Evolutionary conservation across 2,888 invertebrate genomes (phyloP), one percentile per base, ranked within the genome.

Genomic region (Ephialtes manifestator): DNA sequence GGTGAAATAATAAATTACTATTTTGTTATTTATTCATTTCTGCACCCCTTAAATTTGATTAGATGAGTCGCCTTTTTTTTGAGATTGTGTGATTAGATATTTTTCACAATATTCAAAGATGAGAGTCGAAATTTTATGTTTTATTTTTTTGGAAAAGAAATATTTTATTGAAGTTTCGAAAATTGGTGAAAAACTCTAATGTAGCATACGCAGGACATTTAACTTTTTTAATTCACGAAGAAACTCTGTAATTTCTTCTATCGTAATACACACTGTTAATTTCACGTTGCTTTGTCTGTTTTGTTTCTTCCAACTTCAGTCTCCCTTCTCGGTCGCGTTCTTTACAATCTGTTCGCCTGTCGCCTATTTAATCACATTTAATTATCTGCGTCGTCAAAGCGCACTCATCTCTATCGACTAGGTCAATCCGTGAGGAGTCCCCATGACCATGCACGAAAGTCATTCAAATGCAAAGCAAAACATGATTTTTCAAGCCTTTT

Each of bases 271-370:
- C 71, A 46, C 71, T 76, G 67, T 39, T 58, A 72, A 71, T 80
- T 84, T 80, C 84, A 76, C 46, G 65, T 80, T 58, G 63, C 24
- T 68, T 20, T n/a, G 46, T 46, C 71, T 76, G 31, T 55, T 70
- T 35, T 28, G 60, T 43, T 60, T 35, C 31, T 31, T 46, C n/a
- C n/a, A n/a, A 65, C 58, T 76, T 31, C 31, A 76, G 24, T 43
- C 55, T 74, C 28, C 43, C 55, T 35, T 20, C 35, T 39, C 55
- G 15, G 24, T 46, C 46, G 43, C 15, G n/a, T 24, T 58, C 31
- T 55, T 65, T 67, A 77, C 31, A 39, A 71, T 65, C 31, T 67
- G n/a, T 65, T 51, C 70, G 60, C 31, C 28, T 58, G 18, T 28
- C n/a, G 68, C 28, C 72, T 24, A 55, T 55, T 72, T 58, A 72